Evolutionary conservation across 2,797 vertebrate species (phyloP).

Genomic region (Limosa lapponica): DNA sequence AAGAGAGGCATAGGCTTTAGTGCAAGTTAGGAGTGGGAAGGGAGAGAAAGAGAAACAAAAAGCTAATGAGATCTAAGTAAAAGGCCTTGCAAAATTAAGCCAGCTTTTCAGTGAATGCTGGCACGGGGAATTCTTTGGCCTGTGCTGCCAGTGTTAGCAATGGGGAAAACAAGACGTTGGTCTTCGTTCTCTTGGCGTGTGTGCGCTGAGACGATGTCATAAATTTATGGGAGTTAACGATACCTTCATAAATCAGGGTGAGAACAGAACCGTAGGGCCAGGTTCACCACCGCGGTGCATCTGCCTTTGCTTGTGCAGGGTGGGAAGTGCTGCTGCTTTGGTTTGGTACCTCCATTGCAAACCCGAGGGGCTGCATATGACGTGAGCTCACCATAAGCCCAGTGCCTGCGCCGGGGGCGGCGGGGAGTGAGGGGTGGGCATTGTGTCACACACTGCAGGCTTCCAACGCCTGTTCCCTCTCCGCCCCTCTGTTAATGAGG

Average conservation of each 20-base stretch:
- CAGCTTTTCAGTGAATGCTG: background rate
- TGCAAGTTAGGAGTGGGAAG: background rate
- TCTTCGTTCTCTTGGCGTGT: background rate
- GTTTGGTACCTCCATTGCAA: background rate
- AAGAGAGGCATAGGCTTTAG: background rate
- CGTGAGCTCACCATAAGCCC: background rate
- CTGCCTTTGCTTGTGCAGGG: background rate
- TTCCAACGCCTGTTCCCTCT: background rate
- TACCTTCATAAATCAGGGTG: background rate
- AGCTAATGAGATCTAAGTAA: background rate
- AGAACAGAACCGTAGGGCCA: background rate
- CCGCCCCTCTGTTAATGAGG: background rate
- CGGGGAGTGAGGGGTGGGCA: background rate
- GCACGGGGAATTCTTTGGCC: background rate
- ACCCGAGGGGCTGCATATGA: background rate
- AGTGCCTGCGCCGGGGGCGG: background rate
- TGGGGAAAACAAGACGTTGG: background rate
- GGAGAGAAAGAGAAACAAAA: constrained; percentile 37
- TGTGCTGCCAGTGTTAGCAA: background rate
- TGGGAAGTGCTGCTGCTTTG: background rate
- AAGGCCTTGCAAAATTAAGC: background rate
- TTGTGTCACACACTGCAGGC: accelerated
- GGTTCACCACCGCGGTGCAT: background rate
- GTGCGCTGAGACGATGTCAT: accelerated
- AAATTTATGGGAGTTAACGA: background rate